Evolutionary conservation across 2,888 invertebrate species (phyloP).

Genomic region (Ligdia adustata): DNA sequence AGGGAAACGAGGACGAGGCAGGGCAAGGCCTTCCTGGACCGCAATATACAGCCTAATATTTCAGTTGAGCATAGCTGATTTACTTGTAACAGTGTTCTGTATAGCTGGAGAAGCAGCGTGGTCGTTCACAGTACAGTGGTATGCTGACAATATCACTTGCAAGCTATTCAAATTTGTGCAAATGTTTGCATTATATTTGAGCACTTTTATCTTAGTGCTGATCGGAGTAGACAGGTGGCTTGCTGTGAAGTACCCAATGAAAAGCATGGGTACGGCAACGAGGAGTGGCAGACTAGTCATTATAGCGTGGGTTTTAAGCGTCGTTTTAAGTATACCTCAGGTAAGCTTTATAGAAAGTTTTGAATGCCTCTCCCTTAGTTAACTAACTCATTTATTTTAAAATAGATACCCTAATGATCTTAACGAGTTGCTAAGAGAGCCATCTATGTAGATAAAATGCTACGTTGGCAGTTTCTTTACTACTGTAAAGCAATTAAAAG

Average conservation of each 20-base stretch:
- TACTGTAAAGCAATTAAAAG: constrained; percentile 46
- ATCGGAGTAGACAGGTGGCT: constrained; percentile 93
- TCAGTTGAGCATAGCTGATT: constrained; percentile 92
- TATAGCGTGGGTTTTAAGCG: constrained; percentile 89
- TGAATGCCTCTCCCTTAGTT: neutral
- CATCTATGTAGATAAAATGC: constrained; percentile 23
- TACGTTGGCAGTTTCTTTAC: constrained; percentile 25
- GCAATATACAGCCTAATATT: constrained; percentile 91
- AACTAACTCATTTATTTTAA: constrained; percentile 12
- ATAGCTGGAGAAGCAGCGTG: constrained; percentile 92
- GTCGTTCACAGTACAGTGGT: constrained; percentile 92
- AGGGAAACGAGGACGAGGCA: constrained; percentile 83
- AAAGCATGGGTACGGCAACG: constrained; percentile 86
- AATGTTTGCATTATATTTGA: constrained; percentile 92
- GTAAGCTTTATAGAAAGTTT: constrained; percentile 73
- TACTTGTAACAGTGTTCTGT: constrained; percentile 92
- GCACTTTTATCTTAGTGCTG: constrained; percentile 91
- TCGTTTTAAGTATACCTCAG: constrained; percentile 91
- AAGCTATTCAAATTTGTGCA: constrained; percentile 92
- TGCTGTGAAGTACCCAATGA: constrained; percentile 92
- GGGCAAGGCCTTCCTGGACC: constrained; percentile 86
- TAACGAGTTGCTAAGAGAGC: constrained; percentile 1
- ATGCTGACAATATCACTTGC: constrained; percentile 90
- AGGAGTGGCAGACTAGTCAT: constrained; percentile 87
- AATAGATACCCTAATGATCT: constrained; percentile 2